A percentile compares a stretch with the other conserved stretches of the same genome.
These are phyloP conservation scores for Samia ricini DNA, from an alignment of 1,140 invertebrate species.

Conservation along the genomic window DNA sequence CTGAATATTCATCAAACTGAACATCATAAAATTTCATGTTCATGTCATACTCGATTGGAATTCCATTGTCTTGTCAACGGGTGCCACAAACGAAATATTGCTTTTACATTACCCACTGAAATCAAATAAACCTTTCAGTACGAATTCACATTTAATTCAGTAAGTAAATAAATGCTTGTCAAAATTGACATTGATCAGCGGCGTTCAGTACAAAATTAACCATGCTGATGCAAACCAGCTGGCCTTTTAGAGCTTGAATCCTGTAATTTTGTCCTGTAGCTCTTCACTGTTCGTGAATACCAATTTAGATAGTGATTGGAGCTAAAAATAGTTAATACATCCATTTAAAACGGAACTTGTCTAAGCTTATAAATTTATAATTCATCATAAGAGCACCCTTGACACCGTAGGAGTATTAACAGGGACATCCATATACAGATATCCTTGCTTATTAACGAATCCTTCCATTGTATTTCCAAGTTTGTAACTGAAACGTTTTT, in stretches of 20 bases:
- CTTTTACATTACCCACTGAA: conserved; percentile 22
- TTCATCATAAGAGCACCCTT: conserved; percentile 39
- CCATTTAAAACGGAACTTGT: conserved; percentile 12
- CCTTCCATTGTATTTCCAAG: conserved; percentile 2
- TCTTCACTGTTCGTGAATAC: conserved; percentile 3
- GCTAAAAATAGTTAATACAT: conserved; percentile 8
- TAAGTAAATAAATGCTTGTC: conserved; percentile 28
- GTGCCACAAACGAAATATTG: conserved; percentile 20
- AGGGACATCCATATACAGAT: conserved; percentile 48
- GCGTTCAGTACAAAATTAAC: conserved; percentile 26
- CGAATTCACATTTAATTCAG: conserved; percentile 10
- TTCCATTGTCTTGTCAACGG: conserved; percentile 36
- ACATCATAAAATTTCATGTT: conserved; percentile 49
- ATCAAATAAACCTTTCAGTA: conserved; percentile 19
- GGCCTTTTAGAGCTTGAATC: conserved; percentile 33
- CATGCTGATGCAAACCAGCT: conserved; percentile 27
- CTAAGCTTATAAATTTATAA: conserved; percentile 57
- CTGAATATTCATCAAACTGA: conserved; percentile 63
- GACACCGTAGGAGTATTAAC: conserved; percentile 64
- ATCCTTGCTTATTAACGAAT: conserved; percentile 24
- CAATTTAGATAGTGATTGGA: not conserved
- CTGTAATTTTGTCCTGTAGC: conserved; percentile 13
- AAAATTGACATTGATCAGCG: conserved; percentile 31
- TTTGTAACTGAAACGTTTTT: conserved; percentile 10
- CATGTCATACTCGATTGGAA: conserved; percentile 41